phyloP scores from a whole-genome alignment of 1,140 invertebrate species.

The Phymorhynchus buccinoides region DNA sequence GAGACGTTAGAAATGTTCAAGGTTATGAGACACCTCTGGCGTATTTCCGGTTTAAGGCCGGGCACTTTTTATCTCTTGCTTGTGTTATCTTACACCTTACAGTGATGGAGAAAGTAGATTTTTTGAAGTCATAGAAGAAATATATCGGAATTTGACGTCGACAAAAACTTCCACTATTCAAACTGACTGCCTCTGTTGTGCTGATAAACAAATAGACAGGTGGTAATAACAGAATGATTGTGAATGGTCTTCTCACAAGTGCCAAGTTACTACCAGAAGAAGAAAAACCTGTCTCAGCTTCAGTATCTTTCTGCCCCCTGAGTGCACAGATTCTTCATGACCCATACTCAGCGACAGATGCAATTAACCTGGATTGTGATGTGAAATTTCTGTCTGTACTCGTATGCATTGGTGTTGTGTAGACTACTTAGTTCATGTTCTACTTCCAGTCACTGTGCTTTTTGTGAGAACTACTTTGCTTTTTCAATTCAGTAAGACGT shows the following conservation, averaged over 20 bases:
- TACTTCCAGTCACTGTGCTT: too few species aligned
- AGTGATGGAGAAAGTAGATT: background rate
- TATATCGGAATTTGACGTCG: background rate
- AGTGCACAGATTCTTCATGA: too few species aligned
- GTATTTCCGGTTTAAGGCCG: conserved; percentile 33
- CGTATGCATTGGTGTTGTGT: too few species aligned
- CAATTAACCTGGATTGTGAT: too few species aligned
- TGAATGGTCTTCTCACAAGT: too few species aligned
- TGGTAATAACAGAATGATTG: too few species aligned
- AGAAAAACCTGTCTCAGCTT: background rate
- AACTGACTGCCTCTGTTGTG: background rate
- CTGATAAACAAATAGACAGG: background rate
- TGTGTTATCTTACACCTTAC: background rate
- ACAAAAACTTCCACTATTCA: background rate
- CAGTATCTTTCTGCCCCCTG: background rate
- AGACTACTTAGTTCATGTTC: too few species aligned
- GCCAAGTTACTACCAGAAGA: too few species aligned
- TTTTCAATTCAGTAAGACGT: too few species aligned
- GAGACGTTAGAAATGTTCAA: background rate
- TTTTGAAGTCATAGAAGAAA: background rate
- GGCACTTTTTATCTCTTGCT: background rate
- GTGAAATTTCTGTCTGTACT: too few species aligned
- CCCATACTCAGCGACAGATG: too few species aligned
- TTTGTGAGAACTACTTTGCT: too few species aligned
- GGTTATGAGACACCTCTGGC: background rate